phyloP scores from a whole-genome alignment of 2,888 invertebrate species.

The Agriopis marginaria region DNA sequence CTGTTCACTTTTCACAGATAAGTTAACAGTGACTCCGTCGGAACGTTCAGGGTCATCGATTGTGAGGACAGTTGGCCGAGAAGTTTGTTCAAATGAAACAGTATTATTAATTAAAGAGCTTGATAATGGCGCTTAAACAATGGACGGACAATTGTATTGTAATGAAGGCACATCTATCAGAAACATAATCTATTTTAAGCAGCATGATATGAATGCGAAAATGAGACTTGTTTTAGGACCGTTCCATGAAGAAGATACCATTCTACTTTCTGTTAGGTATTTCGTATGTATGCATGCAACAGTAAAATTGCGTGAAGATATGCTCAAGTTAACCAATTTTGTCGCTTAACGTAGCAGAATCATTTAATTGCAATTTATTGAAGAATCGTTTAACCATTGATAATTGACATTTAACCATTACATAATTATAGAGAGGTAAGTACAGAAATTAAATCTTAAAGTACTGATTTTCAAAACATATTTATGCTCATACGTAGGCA shows the following conservation, averaged over 20 bases:
- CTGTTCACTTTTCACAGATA: conserved; percentile 24
- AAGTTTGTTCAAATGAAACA: conserved; percentile 33
- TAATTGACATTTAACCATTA: too few relatives aligned
- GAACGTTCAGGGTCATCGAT: conserved; percentile 46
- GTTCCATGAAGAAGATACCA: too few relatives aligned
- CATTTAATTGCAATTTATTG: too few relatives aligned
- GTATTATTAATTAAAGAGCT: conserved; percentile 29
- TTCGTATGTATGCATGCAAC: background rate
- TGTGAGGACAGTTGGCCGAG: conserved; percentile 28
- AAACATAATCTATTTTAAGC: conserved; percentile 10
- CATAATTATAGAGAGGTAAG: too few relatives aligned
- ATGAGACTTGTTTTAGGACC: background rate
- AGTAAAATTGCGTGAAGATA: too few relatives aligned
- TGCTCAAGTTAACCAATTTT: background rate
- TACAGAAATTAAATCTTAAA: background rate
- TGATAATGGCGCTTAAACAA: conserved; percentile 33
- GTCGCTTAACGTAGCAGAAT: background rate
- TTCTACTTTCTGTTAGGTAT: background rate
- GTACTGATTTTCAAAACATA: background rate
- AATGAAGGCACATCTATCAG: conserved; percentile 41
- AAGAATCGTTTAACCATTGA: too few relatives aligned
- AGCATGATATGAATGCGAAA: conserved; percentile 13
- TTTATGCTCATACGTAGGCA: background rate
- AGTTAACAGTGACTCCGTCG: conserved; percentile 17
- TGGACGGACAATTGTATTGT: conserved; percentile 21